Evolutionary conservation across 2,888 invertebrate genomes (phyloP).

Genomic region (Nomada fabriciana): DNA sequence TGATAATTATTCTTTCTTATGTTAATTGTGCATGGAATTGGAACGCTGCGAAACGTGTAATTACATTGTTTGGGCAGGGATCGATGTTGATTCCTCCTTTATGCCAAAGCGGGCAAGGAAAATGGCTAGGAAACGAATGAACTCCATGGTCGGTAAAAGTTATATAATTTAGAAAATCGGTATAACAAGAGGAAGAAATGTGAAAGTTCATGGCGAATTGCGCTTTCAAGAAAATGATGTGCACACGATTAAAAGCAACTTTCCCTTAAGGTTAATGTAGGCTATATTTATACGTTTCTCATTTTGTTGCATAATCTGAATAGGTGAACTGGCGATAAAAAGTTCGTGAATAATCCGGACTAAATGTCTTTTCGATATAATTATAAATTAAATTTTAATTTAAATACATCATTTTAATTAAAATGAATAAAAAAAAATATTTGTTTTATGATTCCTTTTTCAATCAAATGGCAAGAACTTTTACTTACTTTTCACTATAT

Average conservation of each 20-base stretch:
- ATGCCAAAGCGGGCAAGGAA: background rate
- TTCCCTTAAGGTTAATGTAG: background rate
- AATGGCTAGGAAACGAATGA: background rate
- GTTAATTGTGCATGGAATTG: slow-evolving; percentile 1
- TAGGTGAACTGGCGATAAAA: no score
- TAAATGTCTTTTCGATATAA: background rate
- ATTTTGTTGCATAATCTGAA: no score
- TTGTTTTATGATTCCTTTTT: no score
- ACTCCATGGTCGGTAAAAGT: background rate
- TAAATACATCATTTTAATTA: no score
- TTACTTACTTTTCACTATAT: slow-evolving; percentile 57
- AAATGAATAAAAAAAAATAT: no score
- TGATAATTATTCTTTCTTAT: background rate
- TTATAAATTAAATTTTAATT: no score
- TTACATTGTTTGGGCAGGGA: background rate
- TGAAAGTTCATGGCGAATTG: background rate
- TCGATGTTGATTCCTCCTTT: background rate
- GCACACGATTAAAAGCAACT: background rate
- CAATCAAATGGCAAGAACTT: background rate
- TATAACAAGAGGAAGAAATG: background rate
- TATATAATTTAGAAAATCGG: background rate
- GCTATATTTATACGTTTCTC: no score
- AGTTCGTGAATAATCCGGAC: no score
- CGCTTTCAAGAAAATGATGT: background rate
- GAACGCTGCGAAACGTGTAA: background rate